A percentile compares a stretch with the other conserved stretches of the same genome.
Evolutionary conservation across 2,888 invertebrate genomes (phyloP).

Genomic region (Spisula subtruncata): DNA sequence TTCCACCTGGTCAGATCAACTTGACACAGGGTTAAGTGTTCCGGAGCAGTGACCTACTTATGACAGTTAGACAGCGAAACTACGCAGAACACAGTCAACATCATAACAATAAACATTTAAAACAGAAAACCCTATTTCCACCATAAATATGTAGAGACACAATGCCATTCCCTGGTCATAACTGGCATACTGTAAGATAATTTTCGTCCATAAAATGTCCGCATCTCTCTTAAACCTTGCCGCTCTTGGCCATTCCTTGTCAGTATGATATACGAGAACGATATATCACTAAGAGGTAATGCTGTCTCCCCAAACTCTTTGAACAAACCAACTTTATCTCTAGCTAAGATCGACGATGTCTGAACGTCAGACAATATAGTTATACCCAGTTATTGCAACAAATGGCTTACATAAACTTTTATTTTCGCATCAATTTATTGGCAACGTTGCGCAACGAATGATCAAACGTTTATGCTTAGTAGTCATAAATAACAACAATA

Average conservation of each 20-base stretch:
- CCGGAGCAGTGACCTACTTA: too few species aligned
- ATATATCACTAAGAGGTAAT: slow-evolving; percentile 4
- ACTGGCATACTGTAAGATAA: not conserved
- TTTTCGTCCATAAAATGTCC: slow-evolving; percentile 28
- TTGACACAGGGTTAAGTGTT: too few species aligned
- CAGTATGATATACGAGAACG: not conserved
- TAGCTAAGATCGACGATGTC: slow-evolving; percentile 4
- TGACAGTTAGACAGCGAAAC: too few species aligned
- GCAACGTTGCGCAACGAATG: not conserved
- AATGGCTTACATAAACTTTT: slow-evolving; percentile 16
- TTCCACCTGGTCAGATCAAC: too few species aligned
- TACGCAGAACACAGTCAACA: not conserved
- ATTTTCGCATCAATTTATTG: slow-evolving; percentile 25
- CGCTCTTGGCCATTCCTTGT: not conserved
- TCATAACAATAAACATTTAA: not conserved
- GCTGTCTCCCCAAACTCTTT: not conserved
- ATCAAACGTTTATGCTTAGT: not conserved
- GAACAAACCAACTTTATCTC: slow-evolving; percentile 1
- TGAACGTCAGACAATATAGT: not conserved
- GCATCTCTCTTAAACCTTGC: not conserved
- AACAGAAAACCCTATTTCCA: not conserved
- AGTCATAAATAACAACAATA: not conserved
- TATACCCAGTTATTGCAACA: slow-evolving; percentile 20
- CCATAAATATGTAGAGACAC: not conserved
- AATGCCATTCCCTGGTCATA: not conserved